These are phyloP conservation scores for Cynopterus sphinx DNA, from an alignment of 2,797 vertebrate genomes.

Conservation along the genomic window DNA sequence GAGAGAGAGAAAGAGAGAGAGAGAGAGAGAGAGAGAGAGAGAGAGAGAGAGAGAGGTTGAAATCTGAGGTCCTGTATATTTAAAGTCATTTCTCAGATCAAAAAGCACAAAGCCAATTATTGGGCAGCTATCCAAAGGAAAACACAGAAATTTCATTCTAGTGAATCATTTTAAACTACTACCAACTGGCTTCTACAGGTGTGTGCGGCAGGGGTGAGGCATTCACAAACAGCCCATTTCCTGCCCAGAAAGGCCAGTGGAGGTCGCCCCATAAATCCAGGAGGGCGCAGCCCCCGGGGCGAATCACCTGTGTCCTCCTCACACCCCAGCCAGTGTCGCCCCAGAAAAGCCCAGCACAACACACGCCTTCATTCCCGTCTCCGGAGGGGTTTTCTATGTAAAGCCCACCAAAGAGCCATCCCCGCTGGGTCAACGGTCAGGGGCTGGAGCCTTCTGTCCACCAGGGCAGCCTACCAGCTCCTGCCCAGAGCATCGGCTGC, in stretches of 20 bases:
- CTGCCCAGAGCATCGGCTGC: background rate
- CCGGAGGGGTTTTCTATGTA: background rate
- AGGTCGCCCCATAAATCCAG: slow-evolving; percentile 32
- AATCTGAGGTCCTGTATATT: background rate
- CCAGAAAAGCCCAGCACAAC: background rate
- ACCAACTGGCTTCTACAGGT: slow-evolving; percentile 25
- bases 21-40: background rate
- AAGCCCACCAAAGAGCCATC: background rate
- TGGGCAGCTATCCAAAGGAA: slow-evolving; percentile 55
- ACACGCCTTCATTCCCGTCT: background rate
- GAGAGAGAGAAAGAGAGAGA: background rate
- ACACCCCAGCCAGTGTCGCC: background rate
- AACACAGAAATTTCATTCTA: slow-evolving; percentile 44
- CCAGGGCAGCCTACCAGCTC: background rate
- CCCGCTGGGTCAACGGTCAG: background rate
- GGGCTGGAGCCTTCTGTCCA: background rate
- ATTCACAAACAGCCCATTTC: slow-evolving; percentile 42
- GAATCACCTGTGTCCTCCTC: background rate
- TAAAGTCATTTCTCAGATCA: slow-evolving; percentile 30
- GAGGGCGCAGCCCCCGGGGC: background rate
- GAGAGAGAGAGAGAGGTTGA: background rate
- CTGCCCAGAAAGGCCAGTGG: slow-evolving; percentile 27
- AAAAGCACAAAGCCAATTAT: slow-evolving; percentile 17
- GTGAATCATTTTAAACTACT: slow-evolving; percentile 51
- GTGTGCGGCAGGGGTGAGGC: background rate